Evolutionary conservation across 2,888 invertebrate genomes (phyloP), one percentile per base, ranked within the genome.

Genomic region (Empis livida): DNA sequence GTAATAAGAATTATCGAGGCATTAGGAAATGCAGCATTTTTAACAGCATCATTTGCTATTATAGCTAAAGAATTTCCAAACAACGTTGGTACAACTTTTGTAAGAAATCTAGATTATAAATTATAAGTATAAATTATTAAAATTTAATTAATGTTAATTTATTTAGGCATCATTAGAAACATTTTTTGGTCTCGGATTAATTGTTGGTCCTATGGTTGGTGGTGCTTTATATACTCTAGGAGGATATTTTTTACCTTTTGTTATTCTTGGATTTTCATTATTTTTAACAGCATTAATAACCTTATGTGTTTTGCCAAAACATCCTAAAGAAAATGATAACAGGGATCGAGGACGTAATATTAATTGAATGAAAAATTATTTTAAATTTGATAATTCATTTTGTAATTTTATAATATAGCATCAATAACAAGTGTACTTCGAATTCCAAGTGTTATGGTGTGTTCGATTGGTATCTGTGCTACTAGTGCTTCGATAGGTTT

Each of bases 191-290:
- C 76, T 79, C 58, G 94, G 79, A 2, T 74, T 93, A 48, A 92
- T 93, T 49, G 86, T 89, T 1, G 94, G 94, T 0, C 94, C 94
- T 0, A 88, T 88, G 0, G 76, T 94, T 10, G 94, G 94, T 1
- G 92, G 92, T 1, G 82, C 84, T 1, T 72, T 94, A 1, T 94
- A 84, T 63, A 76, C 80, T 61, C 59, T 79, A 10, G 89, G 88
- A 3, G 89, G 89, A 0, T 91, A 84, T 62, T 76, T 79, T 0
- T 73, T 86, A 5, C 91, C 91, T 0, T 92, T 92, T 59, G 83
- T 80, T 0, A 81, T 87, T 1, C 74, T 89, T 53, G 91, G 91
- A 1, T 76, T 77, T 1, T 73, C 82, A 0, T 71, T 90, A 1
- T 82, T 89, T 61, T 65, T 79, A n/a, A 80, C 85, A 0, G 84